A percentile compares a stretch with the other conserved stretches of the same genome.
Conservation (phyloP, 2,888 invertebrate genomes). For the Andricus curvator region DNA sequence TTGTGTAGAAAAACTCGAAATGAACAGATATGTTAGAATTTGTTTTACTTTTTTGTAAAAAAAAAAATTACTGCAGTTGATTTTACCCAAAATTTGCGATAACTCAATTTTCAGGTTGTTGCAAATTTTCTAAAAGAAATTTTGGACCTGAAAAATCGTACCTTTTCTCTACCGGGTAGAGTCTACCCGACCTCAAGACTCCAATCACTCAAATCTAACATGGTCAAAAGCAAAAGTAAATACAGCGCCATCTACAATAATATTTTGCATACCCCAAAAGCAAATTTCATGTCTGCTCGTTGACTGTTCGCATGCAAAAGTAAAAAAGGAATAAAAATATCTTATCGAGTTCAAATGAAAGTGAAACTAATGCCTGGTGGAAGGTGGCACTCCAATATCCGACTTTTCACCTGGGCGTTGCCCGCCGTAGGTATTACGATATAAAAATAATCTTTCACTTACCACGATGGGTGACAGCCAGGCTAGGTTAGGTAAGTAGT, state of each 20-base stretch:
- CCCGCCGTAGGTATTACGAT: slow-evolving; percentile 56
- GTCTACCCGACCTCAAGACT: too few relatives aligned
- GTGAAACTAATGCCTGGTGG: slow-evolving; percentile 66
- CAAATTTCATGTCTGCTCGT: background rate
- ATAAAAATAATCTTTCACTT: slow-evolving; percentile 49
- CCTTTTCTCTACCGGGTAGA: too few relatives aligned
- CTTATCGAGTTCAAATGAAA: slow-evolving; percentile 65
- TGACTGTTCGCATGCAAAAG: slow-evolving; percentile 2
- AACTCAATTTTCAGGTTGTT: too few relatives aligned
- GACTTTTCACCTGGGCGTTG: slow-evolving; percentile 68
- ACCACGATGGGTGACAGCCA: slow-evolving; percentile 71
- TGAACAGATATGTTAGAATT: too few relatives aligned
- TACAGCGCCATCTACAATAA: background rate
- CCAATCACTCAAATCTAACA: too few relatives aligned
- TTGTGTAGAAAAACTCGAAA: too few relatives aligned
- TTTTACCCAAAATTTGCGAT: too few relatives aligned
- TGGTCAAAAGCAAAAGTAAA: background rate
- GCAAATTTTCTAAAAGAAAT: too few relatives aligned
- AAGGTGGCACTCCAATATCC: slow-evolving; percentile 53
- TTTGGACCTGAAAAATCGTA: too few relatives aligned
- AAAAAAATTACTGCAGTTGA: too few relatives aligned
- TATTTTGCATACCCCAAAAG: background rate
- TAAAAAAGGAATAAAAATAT: slow-evolving; percentile 6
- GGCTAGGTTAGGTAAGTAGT: slow-evolving; percentile 74
- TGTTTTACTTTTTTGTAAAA: too few relatives aligned